Percentiles rank a stretch among this genome's conserved stretches.
These are phyloP conservation scores for Aleiodes sp. DNA, from an alignment of 1,140 invertebrate genomes.

Conservation along the genomic window DNA sequence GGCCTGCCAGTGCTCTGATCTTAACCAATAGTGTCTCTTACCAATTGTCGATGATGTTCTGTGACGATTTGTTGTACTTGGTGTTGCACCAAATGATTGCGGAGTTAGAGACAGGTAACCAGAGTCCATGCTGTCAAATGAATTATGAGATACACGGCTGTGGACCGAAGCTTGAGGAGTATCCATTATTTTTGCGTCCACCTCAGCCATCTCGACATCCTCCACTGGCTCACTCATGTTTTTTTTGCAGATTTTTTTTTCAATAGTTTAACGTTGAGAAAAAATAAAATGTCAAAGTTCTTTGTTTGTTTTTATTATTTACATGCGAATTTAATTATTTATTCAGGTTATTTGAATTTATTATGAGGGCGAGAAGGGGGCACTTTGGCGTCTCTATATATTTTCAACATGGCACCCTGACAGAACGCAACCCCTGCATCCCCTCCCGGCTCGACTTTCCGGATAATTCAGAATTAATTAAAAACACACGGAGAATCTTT, in stretches of 20 bases:
- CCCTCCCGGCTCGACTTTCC: too few species aligned
- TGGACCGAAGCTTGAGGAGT: conserved; percentile 23
- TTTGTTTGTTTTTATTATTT: too few species aligned
- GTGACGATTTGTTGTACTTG: conserved; percentile 30
- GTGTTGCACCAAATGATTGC: conserved; percentile 35
- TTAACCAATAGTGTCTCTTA: conserved; percentile 44
- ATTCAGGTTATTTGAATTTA: too few species aligned
- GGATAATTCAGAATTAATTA: too few species aligned
- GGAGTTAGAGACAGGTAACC: conserved; percentile 53
- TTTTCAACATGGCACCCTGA: too few species aligned
- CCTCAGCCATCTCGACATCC: conserved; percentile 44
- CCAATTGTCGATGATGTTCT: conserved; percentile 20
- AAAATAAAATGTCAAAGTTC: too few species aligned
- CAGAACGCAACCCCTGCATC: too few species aligned
- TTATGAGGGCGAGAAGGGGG: too few species aligned
- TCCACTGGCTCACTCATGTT: neutral
- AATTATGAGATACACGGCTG: neutral
- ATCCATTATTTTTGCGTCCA: conserved; percentile 26
- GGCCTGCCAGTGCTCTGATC: conserved; percentile 43
- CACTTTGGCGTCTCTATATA: too few species aligned
- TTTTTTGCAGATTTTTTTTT: neutral
- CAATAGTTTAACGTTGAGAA: neutral
- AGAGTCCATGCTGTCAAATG: conserved; percentile 48
- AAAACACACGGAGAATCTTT: too few species aligned
- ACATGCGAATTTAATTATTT: too few species aligned